Conservation (phyloP, 2,797 vertebrate genomes). For the Sebastes trivittatus region DNA sequence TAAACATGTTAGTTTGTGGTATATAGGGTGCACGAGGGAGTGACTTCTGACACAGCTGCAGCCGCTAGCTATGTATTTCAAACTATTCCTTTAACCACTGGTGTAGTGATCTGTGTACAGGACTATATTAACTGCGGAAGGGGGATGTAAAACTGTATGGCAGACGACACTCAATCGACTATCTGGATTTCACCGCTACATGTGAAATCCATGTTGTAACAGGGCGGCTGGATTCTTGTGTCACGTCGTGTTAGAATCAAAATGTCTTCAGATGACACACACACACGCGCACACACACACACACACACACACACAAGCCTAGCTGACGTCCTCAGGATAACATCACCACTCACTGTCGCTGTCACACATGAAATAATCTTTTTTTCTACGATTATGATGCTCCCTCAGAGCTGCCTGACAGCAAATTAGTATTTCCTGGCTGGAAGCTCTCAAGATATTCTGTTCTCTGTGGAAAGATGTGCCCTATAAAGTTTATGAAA, state of each 20-base stretch:
- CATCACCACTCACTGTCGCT: conserved; percentile 40
- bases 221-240: not conserved
- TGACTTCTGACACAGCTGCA: not conserved
- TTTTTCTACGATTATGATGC: conserved; percentile 9
- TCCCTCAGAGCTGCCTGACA: conserved; percentile 16
- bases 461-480: conserved; percentile 1
- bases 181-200: not conserved
- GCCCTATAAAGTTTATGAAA: conserved; percentile 15
- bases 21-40: no score
- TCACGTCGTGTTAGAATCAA: conserved; percentile 41
- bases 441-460: conserved; percentile 2
- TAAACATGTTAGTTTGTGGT: no score
- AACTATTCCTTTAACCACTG: not conserved
- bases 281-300: conserved; percentile 39
- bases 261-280: conserved; percentile 26
- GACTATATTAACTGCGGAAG: not conserved
- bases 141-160: not conserved
- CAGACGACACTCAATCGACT: not conserved
- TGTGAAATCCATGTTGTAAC: not conserved
- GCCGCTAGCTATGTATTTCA: not conserved
- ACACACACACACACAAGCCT: conserved; percentile 25
- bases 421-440: conserved; percentile 7
- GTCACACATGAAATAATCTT: conserved; percentile 36
- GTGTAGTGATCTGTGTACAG: not conserved
- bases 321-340: conserved; percentile 21